Evolutionary conservation across 1,140 invertebrate species (phyloP), one percentile per base, ranked within the genome.

Genomic region (Caenorhabditis latens): DNA sequence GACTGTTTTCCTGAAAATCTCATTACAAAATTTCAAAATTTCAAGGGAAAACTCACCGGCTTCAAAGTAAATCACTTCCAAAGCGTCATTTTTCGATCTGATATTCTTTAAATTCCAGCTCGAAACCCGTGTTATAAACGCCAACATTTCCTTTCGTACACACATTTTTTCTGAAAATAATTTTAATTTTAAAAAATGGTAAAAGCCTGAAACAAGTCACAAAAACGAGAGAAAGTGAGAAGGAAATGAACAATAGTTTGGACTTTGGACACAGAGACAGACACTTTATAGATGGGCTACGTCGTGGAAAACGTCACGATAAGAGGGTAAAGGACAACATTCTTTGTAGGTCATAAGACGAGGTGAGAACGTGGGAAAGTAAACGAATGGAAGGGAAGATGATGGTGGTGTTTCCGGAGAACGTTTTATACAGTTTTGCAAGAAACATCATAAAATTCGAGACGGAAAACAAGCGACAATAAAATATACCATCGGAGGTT

Each of bases 1-100:
- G 71, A 63, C n/a, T 46, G 48, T 21, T 55, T 87, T 55, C 82
- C 63, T 65, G 82, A 24, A 87, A 61, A 24, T 83, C 5, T 48
- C 11, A 5, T 40, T 32, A 32, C 9, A 21, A n/a, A 19, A 46
- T 0, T 19, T 0, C 1, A 46, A 21, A 40, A 71, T 19, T 19
- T 19, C 21, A 2, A 11, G 5, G 0, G 11, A 75, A 75, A 75
- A 43, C n/a, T 79, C 4, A 24, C 46, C 46, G 9, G 7, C 40
- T 13, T 79, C 46, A 7, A 53, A 46, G 19, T 19, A 79, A 50
- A 21, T 21, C 5, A 79, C n/a, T n/a, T 79, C 71, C n/a, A 79
- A 14, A 21, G 46, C 7, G 53, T 79, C 71, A 79, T 79, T 79
- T 24, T 79, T 50, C 42, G 71, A 48, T 8, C 71, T 46, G 16